Conservation (phyloP, 2,797 vertebrate genomes). For the Adelosebastes latens region DNA sequence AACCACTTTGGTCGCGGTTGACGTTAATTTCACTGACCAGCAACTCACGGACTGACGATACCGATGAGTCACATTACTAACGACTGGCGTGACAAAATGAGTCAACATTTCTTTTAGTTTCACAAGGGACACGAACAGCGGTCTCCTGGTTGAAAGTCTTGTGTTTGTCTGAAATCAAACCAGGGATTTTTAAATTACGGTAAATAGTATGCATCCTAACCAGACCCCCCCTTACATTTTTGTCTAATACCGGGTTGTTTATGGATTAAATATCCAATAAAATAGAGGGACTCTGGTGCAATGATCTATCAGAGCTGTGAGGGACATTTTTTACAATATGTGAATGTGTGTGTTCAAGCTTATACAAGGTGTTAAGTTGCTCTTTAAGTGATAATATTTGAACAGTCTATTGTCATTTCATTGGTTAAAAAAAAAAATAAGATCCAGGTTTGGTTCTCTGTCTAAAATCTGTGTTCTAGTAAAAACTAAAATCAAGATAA, state of each 20-base stretch:
- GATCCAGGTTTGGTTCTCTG: background rate
- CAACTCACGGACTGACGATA: too few relatives aligned
- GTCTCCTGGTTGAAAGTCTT: too few relatives aligned
- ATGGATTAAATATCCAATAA: background rate
- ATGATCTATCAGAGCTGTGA: background rate
- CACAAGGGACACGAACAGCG: too few relatives aligned
- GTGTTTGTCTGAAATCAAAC: background rate
- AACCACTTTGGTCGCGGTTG: too few relatives aligned
- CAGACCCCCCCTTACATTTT: background rate
- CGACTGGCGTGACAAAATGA: too few relatives aligned
- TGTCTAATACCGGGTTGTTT: background rate
- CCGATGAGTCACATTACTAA: too few relatives aligned
- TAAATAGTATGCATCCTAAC: background rate
- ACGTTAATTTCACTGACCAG: too few relatives aligned
- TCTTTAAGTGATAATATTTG: background rate
- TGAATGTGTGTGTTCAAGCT: background rate
- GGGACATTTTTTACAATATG: background rate
- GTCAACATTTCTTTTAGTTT: too few relatives aligned
- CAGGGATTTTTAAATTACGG: too few relatives aligned
- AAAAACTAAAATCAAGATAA: background rate
- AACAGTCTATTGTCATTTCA: background rate
- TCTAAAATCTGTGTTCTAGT: background rate
- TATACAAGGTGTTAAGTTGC: background rate
- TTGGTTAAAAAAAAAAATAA: background rate
- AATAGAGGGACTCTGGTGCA: background rate